A percentile compares a stretch with the other conserved stretches of the same genome.
Conservation (phyloP, 35 echinoderm and acorn worm genomes). For the Holothuria glaberrima region DNA sequence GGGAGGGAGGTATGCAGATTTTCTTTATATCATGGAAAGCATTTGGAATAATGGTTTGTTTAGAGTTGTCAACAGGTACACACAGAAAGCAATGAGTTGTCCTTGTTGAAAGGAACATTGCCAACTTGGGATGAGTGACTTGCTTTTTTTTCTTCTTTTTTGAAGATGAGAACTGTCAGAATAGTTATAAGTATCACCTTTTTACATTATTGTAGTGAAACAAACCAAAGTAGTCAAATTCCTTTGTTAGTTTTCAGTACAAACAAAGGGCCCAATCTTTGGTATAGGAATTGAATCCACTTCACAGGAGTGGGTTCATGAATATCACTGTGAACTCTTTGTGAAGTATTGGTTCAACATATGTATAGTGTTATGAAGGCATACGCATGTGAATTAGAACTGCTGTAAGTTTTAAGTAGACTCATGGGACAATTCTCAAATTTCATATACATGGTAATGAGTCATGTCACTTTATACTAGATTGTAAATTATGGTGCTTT, state of each 20-base stretch:
- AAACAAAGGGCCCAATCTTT: slow-evolving; percentile 53
- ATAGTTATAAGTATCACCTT: too few relatives aligned
- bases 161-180: not conserved
- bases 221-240: slow-evolving; percentile 58
- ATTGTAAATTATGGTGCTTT: too few relatives aligned
- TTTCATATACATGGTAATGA: too few relatives aligned
- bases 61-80: not conserved
- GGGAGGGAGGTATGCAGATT: too few relatives aligned
- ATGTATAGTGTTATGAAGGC: too few relatives aligned
- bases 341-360: slow-evolving; percentile 38
- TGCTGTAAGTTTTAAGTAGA: too few relatives aligned
- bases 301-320: not conserved
- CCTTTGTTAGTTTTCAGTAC: slow-evolving; percentile 20
- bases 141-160: too few relatives aligned
- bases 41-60: not conserved
- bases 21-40: not conserved
- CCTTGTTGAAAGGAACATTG: too few relatives aligned
- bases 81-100: not conserved
- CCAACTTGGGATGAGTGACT: too few relatives aligned
- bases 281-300: slow-evolving; percentile 38
- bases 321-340: not conserved
- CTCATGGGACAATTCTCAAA: too few relatives aligned
- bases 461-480: too few relatives aligned
- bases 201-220: not conserved
- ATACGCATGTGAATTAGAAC: too few relatives aligned